Evolutionary conservation across 2,888 invertebrate genomes (phyloP).

Genomic region (Metalampra italica): DNA sequence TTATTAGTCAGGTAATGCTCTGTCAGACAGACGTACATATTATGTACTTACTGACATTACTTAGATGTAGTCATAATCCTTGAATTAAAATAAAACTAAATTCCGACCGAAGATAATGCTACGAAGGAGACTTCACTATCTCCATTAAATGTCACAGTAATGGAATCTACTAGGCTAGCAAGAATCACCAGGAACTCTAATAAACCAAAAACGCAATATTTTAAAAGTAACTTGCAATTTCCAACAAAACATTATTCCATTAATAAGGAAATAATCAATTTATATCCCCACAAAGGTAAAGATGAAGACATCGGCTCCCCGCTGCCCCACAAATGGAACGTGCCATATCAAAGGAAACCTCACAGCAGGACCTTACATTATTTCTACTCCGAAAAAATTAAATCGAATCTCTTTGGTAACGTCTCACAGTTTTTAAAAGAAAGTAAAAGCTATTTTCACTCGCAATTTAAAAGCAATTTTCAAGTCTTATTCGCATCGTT

Average conservation of each 20-base stretch:
- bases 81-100: too few relatives aligned
- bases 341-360: conserved; percentile 43
- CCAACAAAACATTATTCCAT: conserved; percentile 10
- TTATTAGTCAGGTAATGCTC: too few relatives aligned
- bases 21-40: too few relatives aligned
- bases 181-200: too few relatives aligned
- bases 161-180: too few relatives aligned
- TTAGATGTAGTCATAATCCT: too few relatives aligned
- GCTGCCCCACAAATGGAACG: conserved; percentile 42
- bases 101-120: too few relatives aligned
- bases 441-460: not conserved
- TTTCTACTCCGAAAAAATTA: conserved; percentile 39
- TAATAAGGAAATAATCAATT: conserved; percentile 15
- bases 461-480: not conserved
- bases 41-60: too few relatives aligned
- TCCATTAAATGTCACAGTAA: too few relatives aligned
- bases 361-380: conserved; percentile 54
- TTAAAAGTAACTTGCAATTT: not conserved
- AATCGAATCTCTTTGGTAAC: conserved; percentile 37
- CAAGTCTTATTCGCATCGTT: not conserved
- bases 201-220: too few relatives aligned
- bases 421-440: not conserved
- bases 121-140: too few relatives aligned
- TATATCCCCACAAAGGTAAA: conserved; percentile 23
- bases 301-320: conserved; percentile 69